Evolutionary conservation across 2,113 vertebrate genomes (phyloP), one percentile per base, ranked within the genome.

Genomic region (Pedetes capensis): DNA sequence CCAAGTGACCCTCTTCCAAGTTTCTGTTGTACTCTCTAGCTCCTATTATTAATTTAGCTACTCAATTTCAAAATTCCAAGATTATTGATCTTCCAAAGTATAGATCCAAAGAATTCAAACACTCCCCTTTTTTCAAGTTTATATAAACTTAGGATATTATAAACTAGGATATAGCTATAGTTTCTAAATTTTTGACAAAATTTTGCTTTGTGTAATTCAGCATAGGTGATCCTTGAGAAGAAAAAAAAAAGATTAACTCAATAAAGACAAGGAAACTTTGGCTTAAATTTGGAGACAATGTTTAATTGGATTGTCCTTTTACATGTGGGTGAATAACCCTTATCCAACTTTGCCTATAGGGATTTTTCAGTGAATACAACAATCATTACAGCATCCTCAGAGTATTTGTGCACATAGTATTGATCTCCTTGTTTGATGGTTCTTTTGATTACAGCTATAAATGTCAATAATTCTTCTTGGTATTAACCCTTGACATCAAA

Each of bases 361-460:
- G 74, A 87, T 47, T 89, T 91, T 66, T 34, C 68, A 94, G 59
- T 61, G 51, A 92, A 79, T 85, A 94, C 51, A 93, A 44, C 29
- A 34, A 68, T 93, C 83, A 80, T 96, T 83, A 51, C 44, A 93
- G 42, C 44, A 93, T 37, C 89, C 5, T 25, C 34, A 72, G 74
- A 63, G 55, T 84, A 69, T 53, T 25, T 51, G 71, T 51, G 53
- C 71, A 72, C 39, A n/a, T 29, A 39, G 51, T 29, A 53, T 93
- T 6, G 47, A 96, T 93, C 89, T 92, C 87, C 42, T 68, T 47
- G 0, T 94, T 47, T 87, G 87, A 89, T 64, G 69, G n/a, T 89
- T 95, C 89, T 89, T 96, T 94, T 92, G 69, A 95, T 96, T 92
- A 92, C 49, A 57, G 29, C 87, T 94, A 55, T 92, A 97, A 95